These are phyloP conservation scores for Chiroxiphia lanceolata DNA, from an alignment of 2,797 vertebrate species.

Conservation along the genomic window DNA sequence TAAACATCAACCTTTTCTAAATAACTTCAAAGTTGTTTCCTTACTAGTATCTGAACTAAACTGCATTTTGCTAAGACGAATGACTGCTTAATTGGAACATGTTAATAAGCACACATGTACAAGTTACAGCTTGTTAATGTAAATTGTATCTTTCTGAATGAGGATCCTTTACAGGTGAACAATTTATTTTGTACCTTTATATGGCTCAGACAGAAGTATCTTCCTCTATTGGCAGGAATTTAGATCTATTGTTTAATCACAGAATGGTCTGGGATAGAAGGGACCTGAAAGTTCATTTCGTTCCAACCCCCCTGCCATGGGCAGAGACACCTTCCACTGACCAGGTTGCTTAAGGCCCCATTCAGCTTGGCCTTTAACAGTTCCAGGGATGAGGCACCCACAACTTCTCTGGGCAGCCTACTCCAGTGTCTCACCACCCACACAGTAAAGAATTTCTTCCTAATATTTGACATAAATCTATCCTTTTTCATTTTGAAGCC, in stretches of 20 bases:
- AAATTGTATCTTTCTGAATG: neutral
- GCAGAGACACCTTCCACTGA: neutral
- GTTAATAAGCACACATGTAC: neutral
- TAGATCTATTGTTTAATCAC: neutral
- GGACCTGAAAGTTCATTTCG: neutral
- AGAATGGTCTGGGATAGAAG: neutral
- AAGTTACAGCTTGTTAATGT: constrained; percentile 5
- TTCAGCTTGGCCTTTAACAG: neutral
- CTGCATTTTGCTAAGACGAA: neutral
- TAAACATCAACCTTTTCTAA: neutral
- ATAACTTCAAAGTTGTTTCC: neutral
- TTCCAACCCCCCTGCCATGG: neutral
- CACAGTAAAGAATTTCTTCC: neutral
- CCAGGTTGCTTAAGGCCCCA: neutral
- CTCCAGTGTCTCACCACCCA: neutral
- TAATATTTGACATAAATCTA: neutral
- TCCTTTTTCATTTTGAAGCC: neutral
- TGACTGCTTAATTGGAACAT: neutral
- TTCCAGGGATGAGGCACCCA: neutral
- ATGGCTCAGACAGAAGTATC: neutral
- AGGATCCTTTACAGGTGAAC: neutral
- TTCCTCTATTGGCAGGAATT: neutral
- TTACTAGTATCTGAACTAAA: neutral
- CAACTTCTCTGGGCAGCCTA: neutral
- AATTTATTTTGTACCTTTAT: neutral